Base-by-base conservation (phyloP, 2,113 vertebrate species). In the Heterotis niloticus region DNA sequence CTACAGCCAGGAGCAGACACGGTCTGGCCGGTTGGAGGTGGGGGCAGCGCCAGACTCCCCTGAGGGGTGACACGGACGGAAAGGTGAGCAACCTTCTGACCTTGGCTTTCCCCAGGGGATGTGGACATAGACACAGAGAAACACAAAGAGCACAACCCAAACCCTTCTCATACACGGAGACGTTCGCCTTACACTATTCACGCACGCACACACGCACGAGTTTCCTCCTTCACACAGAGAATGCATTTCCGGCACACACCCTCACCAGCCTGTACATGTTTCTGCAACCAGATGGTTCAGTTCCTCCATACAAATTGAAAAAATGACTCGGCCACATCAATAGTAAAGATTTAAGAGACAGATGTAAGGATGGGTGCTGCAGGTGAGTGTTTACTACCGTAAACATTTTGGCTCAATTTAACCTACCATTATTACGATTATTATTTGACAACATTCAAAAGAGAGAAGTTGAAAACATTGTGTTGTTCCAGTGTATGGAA, bases 41-140 rank as follows among this genome's bases (percentile, higher is more conserved):
- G 10, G 70, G 17, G 65, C 10, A n/a, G 24, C 65, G 10, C 76
- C 64, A 66, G 64, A 77, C 76, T 16, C 52, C 76, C 23, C 65
- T 9, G 28, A 62, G 73, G 34, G 57, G 57, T 16, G 29, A 34
- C 26, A 28, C 56, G 5, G 26, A 75, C 23, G 73, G 60, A n/a
- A 28, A 75, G 57, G 73, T 75, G 57, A 75, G 73, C 13, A 11
- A 18, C 57, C 56, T 75, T 16, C 73, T 60, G 57, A 34, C 56
- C 73, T 62, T 62, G 20, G 10, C 26, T 62, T 56, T 26, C n/a
- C 4, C 24, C 51, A 5, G 14, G 54, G 71, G 20, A 11, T 57
- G 24, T 75, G 57, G 26, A 75, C 24, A 75, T 23, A 62, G 10
- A 4, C 57, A n/a, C 28, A n/a, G 13, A 62, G 18, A 62, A 44